Base-by-base conservation (phyloP, 2,113 vertebrate species). In the Hydropotes inermis region DNA sequence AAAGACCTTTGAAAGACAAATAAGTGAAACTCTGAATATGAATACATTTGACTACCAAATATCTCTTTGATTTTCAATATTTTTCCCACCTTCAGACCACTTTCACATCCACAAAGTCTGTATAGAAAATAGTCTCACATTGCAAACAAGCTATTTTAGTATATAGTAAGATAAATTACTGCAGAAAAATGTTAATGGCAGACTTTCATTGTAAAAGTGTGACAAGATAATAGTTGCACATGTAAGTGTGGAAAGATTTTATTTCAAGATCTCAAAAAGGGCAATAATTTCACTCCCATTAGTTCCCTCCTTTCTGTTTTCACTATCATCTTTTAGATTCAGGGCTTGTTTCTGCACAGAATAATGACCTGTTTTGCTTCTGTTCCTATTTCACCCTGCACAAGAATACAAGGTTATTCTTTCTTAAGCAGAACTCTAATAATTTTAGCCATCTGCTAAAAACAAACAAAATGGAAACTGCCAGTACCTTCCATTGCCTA, bases 211-310 rank as follows among this genome's bases (percentile, higher is more conserved):
- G 76, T 43, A n/a, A 93, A 60, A 90, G 78, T 92, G 13, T 95
- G 82, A 84, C 95, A 95, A 23, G 36, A 55, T 82, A 89, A 93
- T 87, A 88, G 30, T 52, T 91, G 45, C 12, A 57, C 10, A 17
- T 39, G 17, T 64, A 82, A 97, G 88, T 93, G 60, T 78, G n/a
- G 60, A 89, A 97, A 82, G 19, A 60, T 93, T 96, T 95, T 87
- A 83, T 86, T 95, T 97, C 33, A 92, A 39, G 25, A 43, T 88
- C n/a, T 47, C 23, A 52, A 43, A 61, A 96, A 83, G 30, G 55
- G 58, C 58, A 76, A 74, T 90, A 61, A 79, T 88, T 95, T 67
- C 47, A 47, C 21, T 19, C 33, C n/a, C 1, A 36, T 54, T 81
- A 39, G 11, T 84, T 88, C 25, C 2, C n/a, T 36, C 54, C 23